Conservation (phyloP, 2,113 vertebrate species). For the Alces alces region DNA sequence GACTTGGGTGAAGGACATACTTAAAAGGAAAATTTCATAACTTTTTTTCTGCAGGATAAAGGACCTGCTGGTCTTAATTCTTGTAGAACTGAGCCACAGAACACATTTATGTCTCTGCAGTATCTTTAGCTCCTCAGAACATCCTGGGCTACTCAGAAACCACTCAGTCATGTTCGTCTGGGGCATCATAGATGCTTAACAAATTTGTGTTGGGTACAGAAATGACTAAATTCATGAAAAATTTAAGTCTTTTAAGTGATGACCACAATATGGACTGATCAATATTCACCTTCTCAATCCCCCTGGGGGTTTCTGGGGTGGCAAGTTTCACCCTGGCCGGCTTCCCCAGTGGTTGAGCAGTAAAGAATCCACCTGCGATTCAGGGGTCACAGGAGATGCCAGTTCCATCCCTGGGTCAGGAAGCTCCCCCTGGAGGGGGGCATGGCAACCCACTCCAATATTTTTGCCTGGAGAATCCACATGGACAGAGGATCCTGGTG, state of each 20-base stretch:
- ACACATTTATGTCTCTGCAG: neutral
- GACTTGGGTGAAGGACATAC: conserved; percentile 53
- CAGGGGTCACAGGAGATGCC: neutral
- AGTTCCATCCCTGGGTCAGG: neutral
- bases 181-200: neutral
- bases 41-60: conserved; percentile 35
- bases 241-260: neutral
- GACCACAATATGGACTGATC: neutral
- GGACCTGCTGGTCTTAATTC: conserved; percentile 10
- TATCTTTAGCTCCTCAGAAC: neutral
- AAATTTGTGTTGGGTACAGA: neutral
- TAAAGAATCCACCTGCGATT: neutral
- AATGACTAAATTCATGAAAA: neutral
- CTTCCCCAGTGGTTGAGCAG: neutral
- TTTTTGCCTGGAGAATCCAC: neutral
- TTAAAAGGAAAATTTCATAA: conserved; percentile 50
- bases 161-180: neutral
- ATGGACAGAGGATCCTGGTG: neutral
- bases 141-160: neutral
- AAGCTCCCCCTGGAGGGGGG: neutral
- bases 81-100: neutral
- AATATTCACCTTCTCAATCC: neutral
- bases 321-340: neutral
- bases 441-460: neutral
- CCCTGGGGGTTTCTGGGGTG: neutral